These are phyloP conservation scores for Labeo calbasu DNA, from an alignment of 2,797 vertebrate genomes.

Conservation along the genomic window DNA sequence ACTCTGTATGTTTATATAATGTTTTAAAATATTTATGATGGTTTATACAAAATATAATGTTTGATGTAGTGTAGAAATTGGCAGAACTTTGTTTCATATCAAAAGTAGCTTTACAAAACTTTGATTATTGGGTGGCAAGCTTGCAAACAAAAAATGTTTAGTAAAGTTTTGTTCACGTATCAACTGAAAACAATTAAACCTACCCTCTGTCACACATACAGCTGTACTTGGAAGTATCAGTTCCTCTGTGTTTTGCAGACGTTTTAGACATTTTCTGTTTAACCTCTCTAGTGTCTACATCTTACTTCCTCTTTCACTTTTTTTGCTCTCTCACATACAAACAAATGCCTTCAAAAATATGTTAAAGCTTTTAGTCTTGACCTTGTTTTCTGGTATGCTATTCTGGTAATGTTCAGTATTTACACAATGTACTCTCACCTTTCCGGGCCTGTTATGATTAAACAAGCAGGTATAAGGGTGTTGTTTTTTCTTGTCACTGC, in stretches of 20 bases:
- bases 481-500: too few species aligned
- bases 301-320: not conserved
- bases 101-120: not conserved
- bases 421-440: not conserved
- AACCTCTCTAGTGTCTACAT: not conserved
- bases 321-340: too few species aligned
- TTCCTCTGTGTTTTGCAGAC: constrained; percentile 1
- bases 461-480: not conserved
- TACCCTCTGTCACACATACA: not conserved
- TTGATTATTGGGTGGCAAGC: not conserved
- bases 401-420: not conserved
- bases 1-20: too few species aligned
- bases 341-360: not conserved
- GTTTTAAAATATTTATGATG: not conserved
- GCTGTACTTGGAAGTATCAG: not conserved
- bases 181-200: not conserved
- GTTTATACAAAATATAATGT: not conserved
- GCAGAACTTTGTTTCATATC: not conserved
- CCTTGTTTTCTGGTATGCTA: not conserved
- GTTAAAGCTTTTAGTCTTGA: not conserved
- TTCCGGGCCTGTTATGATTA: not conserved
- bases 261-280: not conserved
- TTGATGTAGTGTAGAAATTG: not conserved
- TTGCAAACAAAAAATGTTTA: not conserved
- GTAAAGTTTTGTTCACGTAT: not conserved